Evolutionary conservation across 2,113 vertebrate genomes (phyloP), one percentile per base, ranked within the genome.

Genomic region (Hippocampus mohnikei): DNA sequence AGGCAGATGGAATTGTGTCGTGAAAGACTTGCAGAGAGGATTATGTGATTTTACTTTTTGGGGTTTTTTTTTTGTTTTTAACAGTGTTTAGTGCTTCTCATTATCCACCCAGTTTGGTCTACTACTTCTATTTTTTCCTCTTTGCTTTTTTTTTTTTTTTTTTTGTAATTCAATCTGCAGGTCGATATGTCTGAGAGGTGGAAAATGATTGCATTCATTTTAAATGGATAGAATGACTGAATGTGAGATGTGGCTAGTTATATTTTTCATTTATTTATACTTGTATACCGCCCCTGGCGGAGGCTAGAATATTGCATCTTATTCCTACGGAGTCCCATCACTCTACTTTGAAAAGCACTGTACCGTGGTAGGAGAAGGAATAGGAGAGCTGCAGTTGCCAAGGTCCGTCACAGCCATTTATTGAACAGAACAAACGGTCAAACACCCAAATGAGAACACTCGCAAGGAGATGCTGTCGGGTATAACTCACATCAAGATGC

Each of bases 201-300:
- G 21, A 6, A 44, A 64, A 64, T 64, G 62, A 64, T 41, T 64
- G 40, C 62, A 44, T 42, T 64, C 29, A 42, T 64, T 64, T 44
- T 23, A 64, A 44, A 42, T 64, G 42, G 62, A 64, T 64, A 23
- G 40, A 44, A 64, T n/a, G 21, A 13, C n/a, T 23, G 60, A 42
- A 23, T 23, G 21, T 6, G 40, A 6, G 61, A 7, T 63, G 61
- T 33, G 58, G 58, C n/a, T n/a, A 7, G 10, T 41, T 21, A n/a
- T 11, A 33, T 2, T n/a, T 63, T 42, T 23, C 2, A 44, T 42
- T 64, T 64, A 21, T n/a, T 23, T 42, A 41, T 44, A 7, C 33
- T 37, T 37, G 33, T 6, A 37, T 23, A n/a, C 5, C 4, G 21
- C 62, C 62, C 20, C 11, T 44, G 62, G 11, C 37, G 2, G 8